Evolutionary conservation across 2,797 vertebrate species (phyloP).

Genomic region (Carcharodon carcharias): DNA sequence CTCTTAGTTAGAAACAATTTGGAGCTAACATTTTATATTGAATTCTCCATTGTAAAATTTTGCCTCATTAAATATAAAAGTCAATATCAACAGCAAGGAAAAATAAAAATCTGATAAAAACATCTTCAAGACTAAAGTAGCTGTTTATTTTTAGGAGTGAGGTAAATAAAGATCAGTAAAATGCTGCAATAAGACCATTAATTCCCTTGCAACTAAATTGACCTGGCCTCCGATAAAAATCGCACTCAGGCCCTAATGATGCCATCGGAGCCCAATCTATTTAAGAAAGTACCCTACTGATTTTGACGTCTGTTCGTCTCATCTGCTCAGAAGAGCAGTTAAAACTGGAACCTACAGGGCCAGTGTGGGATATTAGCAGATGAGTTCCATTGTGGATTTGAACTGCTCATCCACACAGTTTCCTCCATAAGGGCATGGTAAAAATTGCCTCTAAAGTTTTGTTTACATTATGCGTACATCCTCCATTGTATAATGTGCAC

Average conservation of each 20-base stretch:
- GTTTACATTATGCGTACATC: background rate
- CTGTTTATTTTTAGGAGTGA: background rate
- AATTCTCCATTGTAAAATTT: background rate
- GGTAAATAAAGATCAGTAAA: slow-evolving; percentile 5
- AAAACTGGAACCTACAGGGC: background rate
- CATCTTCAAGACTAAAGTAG: background rate
- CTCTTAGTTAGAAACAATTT: background rate
- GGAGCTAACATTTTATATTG: background rate
- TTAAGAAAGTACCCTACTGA: background rate
- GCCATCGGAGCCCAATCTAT: background rate
- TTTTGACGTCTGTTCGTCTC: background rate
- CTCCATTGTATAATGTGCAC: background rate
- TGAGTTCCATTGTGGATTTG: background rate
- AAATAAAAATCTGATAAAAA: background rate
- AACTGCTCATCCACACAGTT: background rate
- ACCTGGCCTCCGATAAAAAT: background rate
- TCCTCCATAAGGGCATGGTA: background rate
- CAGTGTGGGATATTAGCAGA: background rate
- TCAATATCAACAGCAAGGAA: background rate
- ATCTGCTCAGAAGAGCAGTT: background rate
- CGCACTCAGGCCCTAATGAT: background rate
- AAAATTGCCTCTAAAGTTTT: background rate
- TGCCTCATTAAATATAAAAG: background rate
- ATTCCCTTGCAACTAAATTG: background rate
- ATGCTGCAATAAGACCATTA: background rate